Evolutionary conservation across 1,140 invertebrate species (phyloP).

Genomic region (Bombus cullumanus): DNA sequence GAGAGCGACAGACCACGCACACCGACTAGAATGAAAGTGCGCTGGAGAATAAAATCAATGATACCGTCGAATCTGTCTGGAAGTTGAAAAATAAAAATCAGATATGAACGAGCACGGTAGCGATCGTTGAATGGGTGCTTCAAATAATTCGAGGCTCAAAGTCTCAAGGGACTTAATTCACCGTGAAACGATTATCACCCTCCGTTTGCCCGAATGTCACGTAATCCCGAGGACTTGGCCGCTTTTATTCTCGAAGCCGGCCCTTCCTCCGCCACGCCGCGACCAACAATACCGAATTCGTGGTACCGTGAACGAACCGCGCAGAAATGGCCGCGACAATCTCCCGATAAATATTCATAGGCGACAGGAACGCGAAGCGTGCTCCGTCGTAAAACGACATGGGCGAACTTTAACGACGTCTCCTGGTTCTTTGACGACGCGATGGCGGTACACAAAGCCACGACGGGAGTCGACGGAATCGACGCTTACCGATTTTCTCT

Average conservation of each 20-base stretch:
- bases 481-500: too few species aligned
- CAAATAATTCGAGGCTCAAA: slow-evolving; percentile 23
- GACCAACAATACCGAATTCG: slow-evolving; percentile 50
- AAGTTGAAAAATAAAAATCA: background rate
- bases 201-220: slow-evolving; percentile 25
- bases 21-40: too few species aligned
- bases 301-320: slow-evolving; percentile 21
- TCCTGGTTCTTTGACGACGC: background rate
- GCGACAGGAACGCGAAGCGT: background rate
- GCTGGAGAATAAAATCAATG: background rate
- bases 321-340: background rate
- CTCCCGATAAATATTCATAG: slow-evolving; percentile 66
- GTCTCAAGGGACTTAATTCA: slow-evolving; percentile 13
- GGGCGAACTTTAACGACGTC: slow-evolving; percentile 35
- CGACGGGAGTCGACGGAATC: too few species aligned
- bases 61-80: background rate
- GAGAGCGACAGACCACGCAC: too few species aligned
- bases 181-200: slow-evolving; percentile 20
- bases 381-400: slow-evolving; percentile 48
- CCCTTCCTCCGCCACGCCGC: background rate
- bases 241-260: slow-evolving; percentile 39
- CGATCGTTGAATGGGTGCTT: background rate
- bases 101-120: background rate
- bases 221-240: slow-evolving; percentile 47
- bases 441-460: background rate